Percentiles rank a stretch among this genome's conserved stretches.
Conservation (phyloP, 2,888 invertebrate genomes). For the Chrysolina haemoptera region DNA sequence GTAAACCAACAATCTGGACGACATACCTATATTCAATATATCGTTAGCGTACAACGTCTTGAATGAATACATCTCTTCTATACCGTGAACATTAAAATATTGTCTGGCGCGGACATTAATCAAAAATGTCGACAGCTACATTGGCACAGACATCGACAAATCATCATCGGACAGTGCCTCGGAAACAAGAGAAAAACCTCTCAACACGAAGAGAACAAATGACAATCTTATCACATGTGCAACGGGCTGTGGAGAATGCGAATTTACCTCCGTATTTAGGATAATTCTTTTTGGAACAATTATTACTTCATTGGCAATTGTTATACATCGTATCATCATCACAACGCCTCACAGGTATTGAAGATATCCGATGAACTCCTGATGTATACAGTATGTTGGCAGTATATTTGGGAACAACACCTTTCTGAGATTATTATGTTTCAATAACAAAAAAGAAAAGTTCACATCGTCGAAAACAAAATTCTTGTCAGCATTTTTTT, state of each 20-base stretch:
- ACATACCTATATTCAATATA: constrained; percentile 30
- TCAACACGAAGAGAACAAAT: constrained; percentile 34
- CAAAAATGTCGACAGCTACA: constrained; percentile 43
- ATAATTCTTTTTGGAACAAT: constrained; percentile 1
- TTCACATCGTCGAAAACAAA: too few relatives aligned
- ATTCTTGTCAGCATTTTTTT: too few relatives aligned
- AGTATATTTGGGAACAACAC: too few relatives aligned
- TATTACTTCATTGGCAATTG: not conserved
- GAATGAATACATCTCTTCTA: constrained; percentile 40
- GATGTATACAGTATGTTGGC: too few relatives aligned
- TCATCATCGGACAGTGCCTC: constrained; percentile 38
- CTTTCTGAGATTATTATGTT: too few relatives aligned
- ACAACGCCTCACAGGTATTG: not conserved
- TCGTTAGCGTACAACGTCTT: constrained; percentile 21
- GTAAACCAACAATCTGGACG: constrained; percentile 13
- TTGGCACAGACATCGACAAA: constrained; percentile 43
- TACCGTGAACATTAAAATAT: constrained; percentile 39
- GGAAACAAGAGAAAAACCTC: constrained; percentile 30
- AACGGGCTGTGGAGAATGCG: constrained; percentile 32
- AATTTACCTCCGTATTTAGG: constrained; percentile 8
- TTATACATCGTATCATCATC: not conserved
- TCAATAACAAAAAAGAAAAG: too few relatives aligned
- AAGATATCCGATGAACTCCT: not conserved
- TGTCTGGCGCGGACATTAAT: constrained; percentile 37
- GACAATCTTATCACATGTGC: constrained; percentile 38